Evolutionary conservation across 2,888 invertebrate genomes (phyloP).

Genomic region (Calephelis perditalis): DNA sequence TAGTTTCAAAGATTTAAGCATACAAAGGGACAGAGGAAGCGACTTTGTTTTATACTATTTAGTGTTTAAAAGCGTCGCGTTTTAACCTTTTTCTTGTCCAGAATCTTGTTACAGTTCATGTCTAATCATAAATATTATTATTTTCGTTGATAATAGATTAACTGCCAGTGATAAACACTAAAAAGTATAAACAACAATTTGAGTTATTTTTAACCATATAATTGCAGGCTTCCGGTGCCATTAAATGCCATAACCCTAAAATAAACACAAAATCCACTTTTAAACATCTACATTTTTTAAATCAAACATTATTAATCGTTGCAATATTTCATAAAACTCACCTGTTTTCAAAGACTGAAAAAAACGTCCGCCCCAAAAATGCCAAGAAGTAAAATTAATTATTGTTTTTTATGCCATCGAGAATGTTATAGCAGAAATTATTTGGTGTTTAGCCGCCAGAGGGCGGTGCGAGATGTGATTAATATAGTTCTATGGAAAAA

Average conservation of each 20-base stretch:
- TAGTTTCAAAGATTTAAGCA: no score
- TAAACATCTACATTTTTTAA: conserved; percentile 30
- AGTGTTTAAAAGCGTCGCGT: no score
- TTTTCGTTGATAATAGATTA: no score
- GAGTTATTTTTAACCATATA: neutral
- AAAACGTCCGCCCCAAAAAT: conserved; percentile 51
- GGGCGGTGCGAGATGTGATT: conserved; percentile 67
- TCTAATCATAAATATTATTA: no score
- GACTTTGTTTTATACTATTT: no score
- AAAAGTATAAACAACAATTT: no score
- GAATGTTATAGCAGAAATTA: conserved; percentile 70
- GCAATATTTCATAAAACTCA: conserved; percentile 55
- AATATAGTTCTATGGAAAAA: conserved; percentile 71
- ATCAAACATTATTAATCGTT: conserved; percentile 40
- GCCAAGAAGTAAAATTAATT: conserved; percentile 69
- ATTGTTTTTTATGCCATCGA: conserved; percentile 57
- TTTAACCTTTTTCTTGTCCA: no score
- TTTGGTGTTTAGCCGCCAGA: conserved; percentile 73
- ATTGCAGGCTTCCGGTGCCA: conserved; percentile 3
- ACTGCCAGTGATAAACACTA: no score
- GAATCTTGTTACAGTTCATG: no score
- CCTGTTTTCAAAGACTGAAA: conserved; percentile 46
- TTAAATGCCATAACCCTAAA: neutral
- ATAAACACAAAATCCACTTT: conserved; percentile 14
- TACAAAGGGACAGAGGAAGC: no score